Evolutionary conservation across 2,113 vertebrate genomes (phyloP), one percentile per base, ranked within the genome.

Genomic region (Danio rerio): DNA sequence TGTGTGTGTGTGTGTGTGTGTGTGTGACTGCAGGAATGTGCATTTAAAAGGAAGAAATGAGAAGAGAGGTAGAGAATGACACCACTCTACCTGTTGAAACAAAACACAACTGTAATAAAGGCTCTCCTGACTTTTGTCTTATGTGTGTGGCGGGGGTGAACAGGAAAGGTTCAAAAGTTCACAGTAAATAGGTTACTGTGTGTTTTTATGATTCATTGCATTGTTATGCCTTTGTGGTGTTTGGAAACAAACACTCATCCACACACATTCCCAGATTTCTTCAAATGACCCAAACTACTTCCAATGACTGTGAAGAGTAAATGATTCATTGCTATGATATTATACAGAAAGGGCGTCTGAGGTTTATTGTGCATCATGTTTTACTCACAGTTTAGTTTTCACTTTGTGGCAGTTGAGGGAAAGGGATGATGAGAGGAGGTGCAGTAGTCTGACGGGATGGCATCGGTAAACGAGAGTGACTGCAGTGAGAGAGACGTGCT

Each of bases 401-500:
- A 62, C 81, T 77, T 50, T 40, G 15, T 40, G 13, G 18, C 9
- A 42, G 53, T 61, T 71, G 8, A 68, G 42, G 73, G 61, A 81
- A 81, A 59, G 78, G 71, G 81, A 79, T 81, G 85, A 80, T 55
- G 79, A 82, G 71, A 81, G 62, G 70, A 80, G 72, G 73, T 84
- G 79, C 58, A 73, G 86, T 85, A 82, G 75, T 88, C 85, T 83
- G 87, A 85, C 56, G 63, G 81, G 78, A 58, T 81, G 83, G 75
- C 86, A 75, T 66, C 71, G 80, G 76, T 86, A 84, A 86, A 83
- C 83, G 69, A 61, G 81, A 87, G 83, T 83, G 50, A 88, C 77
- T 84, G 58, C 69, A 83, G 79, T 62, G 58, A 62, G 66, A 71
- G 81, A 78, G 78, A 59, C 79, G 59, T 31, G 80, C 69, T 50